Evolutionary conservation across 2,113 vertebrate species (phyloP).

Genomic region (Halichoerus grypus): DNA sequence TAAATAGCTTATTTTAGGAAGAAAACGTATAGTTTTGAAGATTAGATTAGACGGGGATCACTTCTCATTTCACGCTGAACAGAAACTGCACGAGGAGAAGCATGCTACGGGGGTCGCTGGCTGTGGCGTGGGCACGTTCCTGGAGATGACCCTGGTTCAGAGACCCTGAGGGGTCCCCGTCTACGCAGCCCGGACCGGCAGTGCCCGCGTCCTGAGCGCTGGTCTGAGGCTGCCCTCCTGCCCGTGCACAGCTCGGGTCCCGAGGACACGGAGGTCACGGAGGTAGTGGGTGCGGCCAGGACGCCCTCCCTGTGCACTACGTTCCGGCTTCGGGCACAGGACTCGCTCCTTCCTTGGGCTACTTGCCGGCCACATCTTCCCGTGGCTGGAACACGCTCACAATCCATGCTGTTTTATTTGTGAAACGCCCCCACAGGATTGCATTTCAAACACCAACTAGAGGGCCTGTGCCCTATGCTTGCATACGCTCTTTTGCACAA

Average conservation of each 20-base stretch:
- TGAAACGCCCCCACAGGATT: not conserved
- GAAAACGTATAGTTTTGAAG: not conserved
- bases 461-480: not conserved
- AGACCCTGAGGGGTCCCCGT: not conserved
- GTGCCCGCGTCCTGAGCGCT: not conserved
- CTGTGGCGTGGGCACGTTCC: accelerated
- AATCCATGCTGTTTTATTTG: not conserved
- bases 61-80: not conserved
- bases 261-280: not conserved
- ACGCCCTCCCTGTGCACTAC: not conserved
- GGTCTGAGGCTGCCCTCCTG: not conserved
- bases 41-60: not conserved
- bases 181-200: not conserved
- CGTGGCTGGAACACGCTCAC: accelerated
- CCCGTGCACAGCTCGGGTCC: not conserved
- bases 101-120: not conserved
- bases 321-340: accelerated
- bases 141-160: not conserved
- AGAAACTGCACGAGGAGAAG: not conserved
- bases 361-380: not conserved
- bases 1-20: not conserved
- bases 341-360: not conserved
- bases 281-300: not conserved
- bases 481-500: not conserved
- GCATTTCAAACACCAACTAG: not conserved